Base-by-base conservation (phyloP, 2,888 invertebrate genomes). In the Alloplasta piceator region DNA sequence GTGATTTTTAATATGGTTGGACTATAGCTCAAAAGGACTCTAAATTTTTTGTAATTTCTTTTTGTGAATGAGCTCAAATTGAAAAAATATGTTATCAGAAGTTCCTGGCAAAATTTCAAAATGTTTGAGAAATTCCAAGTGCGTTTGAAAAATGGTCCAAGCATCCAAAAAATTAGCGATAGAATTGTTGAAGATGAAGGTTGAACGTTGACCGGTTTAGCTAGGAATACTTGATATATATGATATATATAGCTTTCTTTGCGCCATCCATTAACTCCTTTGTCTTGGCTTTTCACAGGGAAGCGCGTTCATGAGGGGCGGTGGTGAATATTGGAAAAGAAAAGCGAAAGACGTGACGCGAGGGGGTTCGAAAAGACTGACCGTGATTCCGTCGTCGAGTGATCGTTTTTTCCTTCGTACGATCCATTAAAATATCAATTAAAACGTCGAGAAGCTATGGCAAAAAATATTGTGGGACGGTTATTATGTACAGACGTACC, bases 241-340 rank as follows among this genome's bases (percentile, higher is more conserved):
- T 26, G 80, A 78, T 84, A 78, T 73, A 71, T 71, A 76, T 84
- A 84, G 85, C 85, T 84, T 86, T 85, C 88, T 88, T 87, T 86
- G 89, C 83, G 89, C 91, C 89, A 91, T 90, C 90, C 91, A 92
- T 92, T 91, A 91, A 91, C 90, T 91, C 91, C 88, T 91, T 92
- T 92, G 91, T 92, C 89, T 91, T 84, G 74, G 38, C 64, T 75
- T 61, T 43, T 67, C 75, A 75, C 78, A 48, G 38, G 26, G 41
- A 36, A 70, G 70, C 50, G 55, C 61, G 52, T 68, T 14, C 38
- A 41, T 14, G 52, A 10, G 43, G 73, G 67, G 58, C 26, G 26
- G 3, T 26, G 26, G n/a, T 39, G 66, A 74, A 60, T 60, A 78
- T 46, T 12, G 61, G 66, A 16, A 67, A 52, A 74, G 38, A 66